Evolutionary conservation across 2,888 invertebrate genomes (phyloP).

Genomic region (Camptogramma bilineatum): DNA sequence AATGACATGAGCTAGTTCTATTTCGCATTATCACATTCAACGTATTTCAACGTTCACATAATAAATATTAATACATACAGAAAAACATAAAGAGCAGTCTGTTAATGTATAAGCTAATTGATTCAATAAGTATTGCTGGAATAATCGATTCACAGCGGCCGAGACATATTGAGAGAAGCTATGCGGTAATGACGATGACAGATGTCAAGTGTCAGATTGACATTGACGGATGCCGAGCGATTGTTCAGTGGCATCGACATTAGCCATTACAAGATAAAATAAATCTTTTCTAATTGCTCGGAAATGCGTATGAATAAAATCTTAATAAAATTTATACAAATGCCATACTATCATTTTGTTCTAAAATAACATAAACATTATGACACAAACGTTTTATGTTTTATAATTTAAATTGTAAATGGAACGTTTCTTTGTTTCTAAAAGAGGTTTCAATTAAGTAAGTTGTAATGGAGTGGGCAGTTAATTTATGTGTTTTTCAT

Average conservation of each 20-base stretch:
- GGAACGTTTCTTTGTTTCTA: constrained; percentile 16
- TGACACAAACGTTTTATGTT: background rate
- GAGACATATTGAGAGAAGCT: constrained; percentile 32
- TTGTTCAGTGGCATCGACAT: constrained; percentile 16
- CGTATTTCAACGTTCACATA: constrained; percentile 34
- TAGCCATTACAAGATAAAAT: constrained; percentile 19
- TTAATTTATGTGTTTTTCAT: constrained; percentile 31
- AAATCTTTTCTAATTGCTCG: constrained; percentile 18
- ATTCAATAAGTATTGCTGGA: constrained; percentile 36
- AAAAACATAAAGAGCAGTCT: constrained; percentile 37
- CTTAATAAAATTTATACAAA: background rate
- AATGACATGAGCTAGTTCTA: constrained; percentile 21
- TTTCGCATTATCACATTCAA: constrained; percentile 31
- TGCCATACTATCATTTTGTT: background rate
- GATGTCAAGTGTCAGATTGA: constrained; percentile 44
- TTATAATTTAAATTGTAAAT: constrained; percentile 1
- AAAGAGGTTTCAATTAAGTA: constrained; percentile 22
- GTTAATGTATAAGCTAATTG: constrained; percentile 41
- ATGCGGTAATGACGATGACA: constrained; percentile 38
- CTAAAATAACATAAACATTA: background rate
- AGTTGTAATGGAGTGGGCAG: constrained; percentile 22
- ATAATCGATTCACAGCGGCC: constrained; percentile 27
- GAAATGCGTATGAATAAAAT: background rate
- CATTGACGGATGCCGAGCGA: constrained; percentile 35
- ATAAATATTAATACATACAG: constrained; percentile 40